A percentile compares a stretch with the other conserved stretches of the same genome.
phyloP scores from a whole-genome alignment of 2,113 vertebrate species.

The Poeciliopsis retropinna region DNA sequence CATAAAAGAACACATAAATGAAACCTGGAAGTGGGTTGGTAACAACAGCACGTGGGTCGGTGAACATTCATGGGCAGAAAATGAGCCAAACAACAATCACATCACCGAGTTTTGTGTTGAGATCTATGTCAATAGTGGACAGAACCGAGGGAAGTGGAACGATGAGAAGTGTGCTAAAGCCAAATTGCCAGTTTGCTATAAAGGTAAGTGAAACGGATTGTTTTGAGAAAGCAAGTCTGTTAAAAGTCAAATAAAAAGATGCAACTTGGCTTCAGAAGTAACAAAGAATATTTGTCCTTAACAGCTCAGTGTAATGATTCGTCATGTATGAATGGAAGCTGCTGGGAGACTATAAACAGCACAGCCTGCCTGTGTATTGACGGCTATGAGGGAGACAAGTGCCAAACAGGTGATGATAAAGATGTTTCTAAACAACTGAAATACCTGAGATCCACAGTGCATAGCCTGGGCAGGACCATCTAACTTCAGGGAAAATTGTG shows the following conservation, averaged over 20 bases:
- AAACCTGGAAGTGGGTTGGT: slow-evolving; percentile 88
- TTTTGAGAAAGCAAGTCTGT: neutral
- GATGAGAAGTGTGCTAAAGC: slow-evolving; percentile 79
- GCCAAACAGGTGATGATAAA: slow-evolving; percentile 56
- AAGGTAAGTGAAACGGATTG: slow-evolving; percentile 46
- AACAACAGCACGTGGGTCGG: slow-evolving; percentile 79
- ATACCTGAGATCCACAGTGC: neutral
- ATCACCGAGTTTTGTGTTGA: slow-evolving; percentile 88
- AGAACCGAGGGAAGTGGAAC: slow-evolving; percentile 84
- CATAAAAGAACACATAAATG: slow-evolving; percentile 58
- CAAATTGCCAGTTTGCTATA: slow-evolving; percentile 76
- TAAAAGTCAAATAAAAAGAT: neutral
- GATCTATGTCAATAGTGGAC: slow-evolving; percentile 80
- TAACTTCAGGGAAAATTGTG: neutral
- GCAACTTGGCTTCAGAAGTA: neutral
- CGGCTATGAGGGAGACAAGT: slow-evolving; percentile 60
- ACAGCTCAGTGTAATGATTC: slow-evolving; percentile 66
- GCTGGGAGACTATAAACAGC: slow-evolving; percentile 62
- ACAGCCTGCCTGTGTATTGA: slow-evolving; percentile 60
- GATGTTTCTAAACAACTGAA: too few relatives aligned
- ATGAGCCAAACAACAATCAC: slow-evolving; percentile 88
- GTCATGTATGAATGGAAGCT: slow-evolving; percentile 59
- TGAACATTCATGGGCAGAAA: slow-evolving; percentile 80
- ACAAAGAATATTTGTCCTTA: neutral
- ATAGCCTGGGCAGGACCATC: neutral